phyloP scores from a whole-genome alignment of 2,888 invertebrate species.

The Carpatolechia fugitivella region DNA sequence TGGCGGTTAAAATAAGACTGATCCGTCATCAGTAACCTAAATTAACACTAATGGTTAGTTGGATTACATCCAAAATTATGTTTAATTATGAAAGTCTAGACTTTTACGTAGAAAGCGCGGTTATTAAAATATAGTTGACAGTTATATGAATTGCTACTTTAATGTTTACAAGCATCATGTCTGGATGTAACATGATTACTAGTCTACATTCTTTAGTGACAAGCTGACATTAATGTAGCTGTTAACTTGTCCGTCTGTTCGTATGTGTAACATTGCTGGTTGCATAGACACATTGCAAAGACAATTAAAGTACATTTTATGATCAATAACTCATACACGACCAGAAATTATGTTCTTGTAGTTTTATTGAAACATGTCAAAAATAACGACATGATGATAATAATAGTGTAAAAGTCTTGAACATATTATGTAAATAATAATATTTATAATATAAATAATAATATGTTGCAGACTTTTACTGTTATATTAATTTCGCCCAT shows the following conservation, averaged over 20 bases:
- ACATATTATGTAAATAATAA: too few relatives aligned
- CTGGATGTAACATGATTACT: too few relatives aligned
- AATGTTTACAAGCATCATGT: too few relatives aligned
- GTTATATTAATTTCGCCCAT: too few relatives aligned
- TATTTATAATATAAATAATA: too few relatives aligned
- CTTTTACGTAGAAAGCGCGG: neutral
- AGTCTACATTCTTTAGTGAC: neutral
- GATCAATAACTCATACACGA: too few relatives aligned
- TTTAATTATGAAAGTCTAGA: conserved; percentile 15
- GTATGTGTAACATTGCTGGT: neutral
- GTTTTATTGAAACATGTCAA: too few relatives aligned
- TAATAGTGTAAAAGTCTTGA: too few relatives aligned
- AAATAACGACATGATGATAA: too few relatives aligned
- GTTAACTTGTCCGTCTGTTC: neutral
- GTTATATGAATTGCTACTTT: neutral
- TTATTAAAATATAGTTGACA: neutral
- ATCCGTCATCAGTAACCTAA: conserved; percentile 32
- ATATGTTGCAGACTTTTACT: too few relatives aligned
- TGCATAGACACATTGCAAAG: neutral
- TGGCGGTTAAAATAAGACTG: conserved; percentile 12
- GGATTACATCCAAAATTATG: conserved; percentile 42
- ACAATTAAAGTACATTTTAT: too few relatives aligned
- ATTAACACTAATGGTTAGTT: conserved; percentile 32
- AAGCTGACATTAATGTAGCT: neutral
- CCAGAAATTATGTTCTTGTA: too few relatives aligned